Percentiles rank a stretch among this genome's conserved stretches.
These are phyloP conservation scores for Sandelia bainsii DNA, from an alignment of 2,797 vertebrate genomes.

Conservation along the genomic window DNA sequence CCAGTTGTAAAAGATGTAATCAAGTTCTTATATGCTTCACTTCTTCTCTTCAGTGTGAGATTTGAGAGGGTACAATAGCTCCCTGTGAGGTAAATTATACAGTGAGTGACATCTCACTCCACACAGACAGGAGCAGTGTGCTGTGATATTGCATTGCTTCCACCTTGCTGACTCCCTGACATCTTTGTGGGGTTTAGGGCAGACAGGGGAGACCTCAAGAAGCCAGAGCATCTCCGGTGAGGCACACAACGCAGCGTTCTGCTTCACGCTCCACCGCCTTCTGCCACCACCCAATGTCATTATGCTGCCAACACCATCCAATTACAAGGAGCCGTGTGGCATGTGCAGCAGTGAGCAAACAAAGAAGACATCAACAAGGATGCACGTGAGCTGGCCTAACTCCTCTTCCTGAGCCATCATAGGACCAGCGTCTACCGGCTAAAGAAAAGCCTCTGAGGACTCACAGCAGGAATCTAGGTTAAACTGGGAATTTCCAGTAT, in stretches of 20 bases:
- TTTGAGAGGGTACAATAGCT: slow-evolving; percentile 60
- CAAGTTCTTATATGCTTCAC: slow-evolving; percentile 55
- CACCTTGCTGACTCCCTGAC: slow-evolving; percentile 77
- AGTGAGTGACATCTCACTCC: slow-evolving; percentile 72
- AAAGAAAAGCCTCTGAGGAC: slow-evolving; percentile 5
- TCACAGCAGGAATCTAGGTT: slow-evolving; percentile 14
- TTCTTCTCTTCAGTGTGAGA: slow-evolving; percentile 38
- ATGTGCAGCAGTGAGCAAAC: slow-evolving; percentile 49
- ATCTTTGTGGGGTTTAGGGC: slow-evolving; percentile 67
- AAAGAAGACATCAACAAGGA: slow-evolving; percentile 53
- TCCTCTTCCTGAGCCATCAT: slow-evolving; percentile 39
- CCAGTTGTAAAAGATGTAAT: slow-evolving; percentile 73
- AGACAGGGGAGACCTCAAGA: slow-evolving; percentile 54
- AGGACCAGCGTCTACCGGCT: not conserved
- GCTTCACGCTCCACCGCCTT: slow-evolving; percentile 73
- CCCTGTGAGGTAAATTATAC: slow-evolving; percentile 75
- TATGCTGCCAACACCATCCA: slow-evolving; percentile 77
- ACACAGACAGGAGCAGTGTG: slow-evolving; percentile 54
- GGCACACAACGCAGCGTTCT: slow-evolving; percentile 53
- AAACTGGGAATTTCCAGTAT: slow-evolving; percentile 13
- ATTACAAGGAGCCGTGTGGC: slow-evolving; percentile 73
- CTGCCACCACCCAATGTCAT: slow-evolving; percentile 74
- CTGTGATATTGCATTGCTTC: slow-evolving; percentile 78
- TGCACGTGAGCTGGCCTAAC: slow-evolving; percentile 23
- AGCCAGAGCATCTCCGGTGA: slow-evolving; percentile 55